A percentile compares a stretch with the other conserved stretches of the same genome.
Conservation (phyloP, 1,140 invertebrate genomes). For the Ostrea edulis region DNA sequence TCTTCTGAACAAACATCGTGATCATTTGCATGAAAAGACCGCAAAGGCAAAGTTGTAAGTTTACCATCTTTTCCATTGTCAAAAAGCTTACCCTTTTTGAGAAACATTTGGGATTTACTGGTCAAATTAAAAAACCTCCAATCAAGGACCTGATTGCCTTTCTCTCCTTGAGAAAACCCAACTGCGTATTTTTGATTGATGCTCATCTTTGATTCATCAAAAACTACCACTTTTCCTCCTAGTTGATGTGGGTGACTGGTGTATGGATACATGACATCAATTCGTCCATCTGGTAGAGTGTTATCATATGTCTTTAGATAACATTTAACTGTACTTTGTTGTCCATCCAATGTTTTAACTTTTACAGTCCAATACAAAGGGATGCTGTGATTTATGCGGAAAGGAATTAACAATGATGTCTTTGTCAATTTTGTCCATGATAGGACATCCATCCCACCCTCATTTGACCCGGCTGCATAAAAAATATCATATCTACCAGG, state of each 20-base stretch:
- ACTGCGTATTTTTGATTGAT: conserved; percentile 45
- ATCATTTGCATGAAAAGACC: neutral
- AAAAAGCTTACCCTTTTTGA: neutral
- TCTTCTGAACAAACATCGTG: conserved; percentile 49
- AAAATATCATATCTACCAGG: conserved; percentile 44
- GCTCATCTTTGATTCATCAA: conserved; percentile 58
- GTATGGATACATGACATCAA: conserved; percentile 49
- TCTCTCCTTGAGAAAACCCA: conserved; percentile 53
- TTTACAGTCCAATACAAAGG: conserved; percentile 62
- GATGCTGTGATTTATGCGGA: conserved; percentile 54
- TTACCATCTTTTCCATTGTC: conserved; percentile 49
- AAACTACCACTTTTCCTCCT: conserved; percentile 51
- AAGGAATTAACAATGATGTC: neutral
- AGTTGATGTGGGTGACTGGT: conserved; percentile 61
- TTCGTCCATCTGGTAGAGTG: conserved; percentile 60
- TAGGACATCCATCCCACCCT: conserved; percentile 52
- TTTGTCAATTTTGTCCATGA: conserved; percentile 56
- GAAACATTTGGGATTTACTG: neutral
- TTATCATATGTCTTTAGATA: conserved; percentile 59
- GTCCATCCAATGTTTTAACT: conserved; percentile 58
- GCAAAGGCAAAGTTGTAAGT: conserved; percentile 49
- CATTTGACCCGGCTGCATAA: conserved; percentile 57
- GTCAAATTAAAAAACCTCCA: neutral
- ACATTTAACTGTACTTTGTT: conserved; percentile 45
- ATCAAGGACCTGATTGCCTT: neutral